A percentile compares a stretch with the other conserved stretches of the same genome.
These are phyloP conservation scores for Pediacus dermestoides DNA, from an alignment of 2,888 invertebrate species.

Conservation along the genomic window DNA sequence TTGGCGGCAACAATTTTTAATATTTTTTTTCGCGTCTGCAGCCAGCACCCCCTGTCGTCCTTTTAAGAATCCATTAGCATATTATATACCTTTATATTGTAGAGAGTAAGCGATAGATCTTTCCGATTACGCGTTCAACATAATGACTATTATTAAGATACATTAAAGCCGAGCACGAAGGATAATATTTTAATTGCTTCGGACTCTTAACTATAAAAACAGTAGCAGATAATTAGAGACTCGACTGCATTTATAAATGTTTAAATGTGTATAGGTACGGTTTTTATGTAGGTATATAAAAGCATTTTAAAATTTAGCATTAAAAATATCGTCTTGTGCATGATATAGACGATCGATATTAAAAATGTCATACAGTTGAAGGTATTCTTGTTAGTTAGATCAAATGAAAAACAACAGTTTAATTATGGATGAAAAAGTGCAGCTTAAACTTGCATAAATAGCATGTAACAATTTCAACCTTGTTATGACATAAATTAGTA, in stretches of 20 bases:
- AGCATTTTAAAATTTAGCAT: too few species aligned
- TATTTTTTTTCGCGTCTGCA: slow-evolving; percentile 10
- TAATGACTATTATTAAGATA: slow-evolving; percentile 42
- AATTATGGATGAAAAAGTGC: too few species aligned
- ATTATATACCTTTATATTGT: slow-evolving; percentile 19
- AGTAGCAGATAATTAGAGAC: slow-evolving; percentile 38
- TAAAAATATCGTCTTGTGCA: too few species aligned
- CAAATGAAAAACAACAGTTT: too few species aligned
- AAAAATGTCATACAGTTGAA: too few species aligned
- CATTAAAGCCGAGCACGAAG: slow-evolving; percentile 40
- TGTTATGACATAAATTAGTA: too few species aligned
- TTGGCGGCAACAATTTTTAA: too few species aligned
- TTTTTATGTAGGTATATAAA: too few species aligned
- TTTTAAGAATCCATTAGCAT: slow-evolving; percentile 26
- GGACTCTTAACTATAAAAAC: slow-evolving; percentile 29
- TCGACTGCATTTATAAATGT: slow-evolving; percentile 27
- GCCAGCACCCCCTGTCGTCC: slow-evolving; percentile 17
- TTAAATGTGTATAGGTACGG: slow-evolving; percentile 7
- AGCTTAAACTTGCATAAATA: too few species aligned
- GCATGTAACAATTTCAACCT: too few species aligned
- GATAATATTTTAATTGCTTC: slow-evolving; percentile 41
- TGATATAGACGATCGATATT: too few species aligned
- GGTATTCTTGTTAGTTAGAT: too few species aligned
- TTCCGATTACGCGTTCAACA: slow-evolving; percentile 28
- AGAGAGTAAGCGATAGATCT: slow-evolving; percentile 24